phyloP scores from a whole-genome alignment of 2,797 vertebrate species.

The Rhinoraja longicauda region DNA sequence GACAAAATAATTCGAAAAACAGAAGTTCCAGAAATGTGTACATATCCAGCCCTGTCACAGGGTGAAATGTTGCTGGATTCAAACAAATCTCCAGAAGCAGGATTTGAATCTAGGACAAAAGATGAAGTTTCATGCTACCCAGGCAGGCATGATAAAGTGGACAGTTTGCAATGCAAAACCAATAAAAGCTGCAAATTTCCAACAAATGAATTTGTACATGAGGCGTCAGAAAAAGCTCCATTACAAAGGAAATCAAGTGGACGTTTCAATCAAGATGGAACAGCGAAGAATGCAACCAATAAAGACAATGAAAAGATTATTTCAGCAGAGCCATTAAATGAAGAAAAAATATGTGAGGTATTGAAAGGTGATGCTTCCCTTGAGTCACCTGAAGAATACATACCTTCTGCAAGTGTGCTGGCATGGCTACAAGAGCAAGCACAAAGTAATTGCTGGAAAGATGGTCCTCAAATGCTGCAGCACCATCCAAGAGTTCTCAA shows the following conservation, averaged over 20 bases:
- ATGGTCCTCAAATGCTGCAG: background rate
- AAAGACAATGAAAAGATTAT: background rate
- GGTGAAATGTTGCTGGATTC: background rate
- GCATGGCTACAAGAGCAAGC: background rate
- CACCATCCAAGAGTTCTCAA: background rate
- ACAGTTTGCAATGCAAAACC: too few species aligned
- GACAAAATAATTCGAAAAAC: background rate
- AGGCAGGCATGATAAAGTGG: background rate
- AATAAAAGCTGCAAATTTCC: background rate
- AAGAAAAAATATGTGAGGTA: background rate
- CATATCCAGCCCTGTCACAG: background rate
- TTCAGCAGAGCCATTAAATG: too few species aligned
- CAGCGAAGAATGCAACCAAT: background rate
- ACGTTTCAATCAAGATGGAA: background rate
- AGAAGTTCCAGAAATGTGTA: too few species aligned
- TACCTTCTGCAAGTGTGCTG: conserved; percentile 21
- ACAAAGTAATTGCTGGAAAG: background rate
- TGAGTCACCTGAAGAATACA: conserved; percentile 12
- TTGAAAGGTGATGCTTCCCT: background rate
- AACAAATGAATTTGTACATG: background rate
- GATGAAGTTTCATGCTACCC: background rate
- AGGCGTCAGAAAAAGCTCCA: background rate
- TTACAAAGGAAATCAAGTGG: background rate
- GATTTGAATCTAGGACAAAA: background rate
- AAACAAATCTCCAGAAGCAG: background rate